phyloP scores from a whole-genome alignment of 2,113 vertebrate species.

The Mionectes macconnelli region DNA sequence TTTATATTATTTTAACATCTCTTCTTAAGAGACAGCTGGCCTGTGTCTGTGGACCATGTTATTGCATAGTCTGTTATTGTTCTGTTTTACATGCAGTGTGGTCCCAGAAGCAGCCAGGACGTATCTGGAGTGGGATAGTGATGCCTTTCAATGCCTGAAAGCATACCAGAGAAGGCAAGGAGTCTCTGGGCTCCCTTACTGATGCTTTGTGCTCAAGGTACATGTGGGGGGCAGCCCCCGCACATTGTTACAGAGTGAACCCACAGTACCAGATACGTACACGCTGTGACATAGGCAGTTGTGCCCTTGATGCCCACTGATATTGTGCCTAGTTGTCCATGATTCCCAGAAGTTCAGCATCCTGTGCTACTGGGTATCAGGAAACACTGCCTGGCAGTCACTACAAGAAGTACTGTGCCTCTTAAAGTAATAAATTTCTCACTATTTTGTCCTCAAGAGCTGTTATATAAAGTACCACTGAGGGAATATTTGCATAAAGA shows the following conservation, averaged over 20 bases:
- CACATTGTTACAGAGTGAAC: accelerated
- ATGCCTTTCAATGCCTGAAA: background rate
- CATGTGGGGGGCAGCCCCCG: accelerated
- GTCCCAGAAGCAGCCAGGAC: background rate
- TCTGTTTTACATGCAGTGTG: background rate
- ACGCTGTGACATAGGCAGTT: accelerated
- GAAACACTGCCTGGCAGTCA: background rate
- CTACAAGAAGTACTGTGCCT: background rate
- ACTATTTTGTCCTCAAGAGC: background rate
- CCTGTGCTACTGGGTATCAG: background rate
- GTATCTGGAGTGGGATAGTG: background rate
- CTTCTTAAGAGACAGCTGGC: background rate
- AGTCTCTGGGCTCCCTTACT: background rate
- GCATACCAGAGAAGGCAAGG: background rate
- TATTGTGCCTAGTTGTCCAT: background rate
- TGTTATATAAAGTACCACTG: background rate
- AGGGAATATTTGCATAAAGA: background rate
- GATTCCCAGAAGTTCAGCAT: background rate
- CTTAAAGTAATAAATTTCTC: background rate
- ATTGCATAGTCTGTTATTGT: background rate
- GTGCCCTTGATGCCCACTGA: background rate
- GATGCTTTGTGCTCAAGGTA: background rate
- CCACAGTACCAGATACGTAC: accelerated
- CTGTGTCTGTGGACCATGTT: background rate
- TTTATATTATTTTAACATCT: background rate